These are phyloP conservation scores for Cancer borealis DNA, from an alignment of 2,888 invertebrate species.

Conservation along the genomic window DNA sequence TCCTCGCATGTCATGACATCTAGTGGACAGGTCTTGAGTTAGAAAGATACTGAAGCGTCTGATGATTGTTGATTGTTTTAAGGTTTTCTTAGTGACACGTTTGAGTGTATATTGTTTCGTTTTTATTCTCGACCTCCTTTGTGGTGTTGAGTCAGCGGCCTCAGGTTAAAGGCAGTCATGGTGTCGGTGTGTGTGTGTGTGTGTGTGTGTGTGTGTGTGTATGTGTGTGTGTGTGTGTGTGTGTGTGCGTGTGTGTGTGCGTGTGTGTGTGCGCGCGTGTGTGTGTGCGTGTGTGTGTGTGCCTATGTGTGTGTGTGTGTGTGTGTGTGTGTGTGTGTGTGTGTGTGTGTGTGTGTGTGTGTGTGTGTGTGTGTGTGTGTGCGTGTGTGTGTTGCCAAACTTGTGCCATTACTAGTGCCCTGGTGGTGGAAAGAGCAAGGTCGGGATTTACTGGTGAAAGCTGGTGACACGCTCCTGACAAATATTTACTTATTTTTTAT, in stretches of 20 bases:
- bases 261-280: too few relatives aligned
- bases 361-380: too few relatives aligned
- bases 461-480: background rate
- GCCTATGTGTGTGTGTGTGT: too few relatives aligned
- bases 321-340: background rate
- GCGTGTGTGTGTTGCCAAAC: background rate
- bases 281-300: background rate
- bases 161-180: background rate
- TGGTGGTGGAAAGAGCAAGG: background rate
- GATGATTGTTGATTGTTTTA: background rate
- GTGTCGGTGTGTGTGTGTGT: background rate
- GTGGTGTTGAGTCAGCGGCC: conserved; percentile 6
- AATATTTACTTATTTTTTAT: background rate
- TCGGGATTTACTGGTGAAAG: conserved; percentile 27
- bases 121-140: background rate
- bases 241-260: background rate
- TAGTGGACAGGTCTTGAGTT: background rate
- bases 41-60: background rate
- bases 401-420: conserved; percentile 18
- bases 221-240: too few relatives aligned
- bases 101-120: background rate
- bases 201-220: too few relatives aligned
- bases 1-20: background rate
- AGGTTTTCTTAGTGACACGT: background rate
- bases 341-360: too few relatives aligned